Conservation (phyloP, 1,140 invertebrate genomes). For the Drosophila takahashii region DNA sequence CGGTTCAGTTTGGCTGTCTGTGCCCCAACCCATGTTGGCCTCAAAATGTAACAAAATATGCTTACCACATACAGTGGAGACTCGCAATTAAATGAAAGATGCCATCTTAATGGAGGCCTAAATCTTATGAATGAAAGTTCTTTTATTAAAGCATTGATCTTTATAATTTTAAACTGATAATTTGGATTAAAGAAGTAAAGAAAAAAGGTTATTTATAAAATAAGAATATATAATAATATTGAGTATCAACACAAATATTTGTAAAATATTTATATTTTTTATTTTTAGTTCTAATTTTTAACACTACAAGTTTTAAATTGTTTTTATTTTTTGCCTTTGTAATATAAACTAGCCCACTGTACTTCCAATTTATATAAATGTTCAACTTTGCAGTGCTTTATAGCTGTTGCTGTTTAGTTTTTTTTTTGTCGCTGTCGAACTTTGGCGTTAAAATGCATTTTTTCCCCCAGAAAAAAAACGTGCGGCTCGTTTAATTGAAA, state of each 20-base stretch:
- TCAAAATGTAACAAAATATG: constrained; percentile 58
- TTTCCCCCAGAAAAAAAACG: constrained; percentile 51
- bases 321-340: background rate
- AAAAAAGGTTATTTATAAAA: background rate
- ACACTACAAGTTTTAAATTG: background rate
- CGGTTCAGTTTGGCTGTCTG: constrained; percentile 14
- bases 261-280: background rate
- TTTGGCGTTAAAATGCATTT: constrained; percentile 68
- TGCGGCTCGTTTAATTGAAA: constrained; percentile 68
- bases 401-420: constrained; percentile 16
- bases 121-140: background rate
- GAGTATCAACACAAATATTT: background rate
- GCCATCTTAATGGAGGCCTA: constrained; percentile 16
- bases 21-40: constrained; percentile 64
- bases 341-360: constrained; percentile 13
- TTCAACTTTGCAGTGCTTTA: constrained; percentile 23
- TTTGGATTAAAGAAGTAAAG: background rate
- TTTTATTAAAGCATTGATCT: constrained; percentile 3
- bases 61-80: constrained; percentile 47
- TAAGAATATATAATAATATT: too few species aligned
- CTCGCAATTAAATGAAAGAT: constrained; percentile 11
- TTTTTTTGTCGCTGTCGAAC: constrained; percentile 46
- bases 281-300: background rate
- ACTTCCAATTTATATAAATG: constrained; percentile 25
- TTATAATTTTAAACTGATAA: too few species aligned